These are phyloP conservation scores for Pristionchus mayeri DNA, from an alignment of 2,888 invertebrate genomes.

Conservation along the genomic window DNA sequence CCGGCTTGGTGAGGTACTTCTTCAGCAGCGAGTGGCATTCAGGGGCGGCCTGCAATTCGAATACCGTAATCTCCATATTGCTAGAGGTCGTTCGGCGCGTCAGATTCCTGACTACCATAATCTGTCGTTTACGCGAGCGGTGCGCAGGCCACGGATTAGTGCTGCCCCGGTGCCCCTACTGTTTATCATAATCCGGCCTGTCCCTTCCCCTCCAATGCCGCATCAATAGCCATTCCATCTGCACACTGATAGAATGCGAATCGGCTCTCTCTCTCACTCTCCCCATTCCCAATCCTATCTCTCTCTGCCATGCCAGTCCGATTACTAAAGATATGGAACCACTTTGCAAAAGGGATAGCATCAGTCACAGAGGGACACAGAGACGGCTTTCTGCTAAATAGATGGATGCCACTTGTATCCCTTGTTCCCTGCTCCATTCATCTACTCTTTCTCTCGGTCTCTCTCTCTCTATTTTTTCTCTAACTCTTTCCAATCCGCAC, in stretches of 20 bases:
- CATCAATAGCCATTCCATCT: not conserved
- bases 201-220: not conserved
- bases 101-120: not conserved
- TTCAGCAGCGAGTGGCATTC: slow-evolving; percentile 96
- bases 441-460: not conserved
- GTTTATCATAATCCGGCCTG: not conserved
- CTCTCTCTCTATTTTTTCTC: not conserved
- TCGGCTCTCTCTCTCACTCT: no score
- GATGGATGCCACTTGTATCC: slow-evolving; percentile 32
- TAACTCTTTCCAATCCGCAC: no score
- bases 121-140: no score
- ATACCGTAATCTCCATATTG: not conserved
- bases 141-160: not conserved
- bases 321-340: no score
- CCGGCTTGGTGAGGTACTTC: slow-evolving; percentile 89
- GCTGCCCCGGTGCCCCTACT: not conserved
- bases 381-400: not conserved
- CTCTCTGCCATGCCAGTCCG: no score
- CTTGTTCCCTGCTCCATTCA: no score
- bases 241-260: no score
- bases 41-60: slow-evolving; percentile 64
- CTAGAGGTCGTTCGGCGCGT: slow-evolving; percentile 10
- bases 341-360: not conserved
- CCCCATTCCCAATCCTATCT: no score
- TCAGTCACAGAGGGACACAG: not conserved